These are phyloP conservation scores for Anser brachyrhynchus DNA, from an alignment of 2,113 vertebrate genomes.

Conservation along the genomic window DNA sequence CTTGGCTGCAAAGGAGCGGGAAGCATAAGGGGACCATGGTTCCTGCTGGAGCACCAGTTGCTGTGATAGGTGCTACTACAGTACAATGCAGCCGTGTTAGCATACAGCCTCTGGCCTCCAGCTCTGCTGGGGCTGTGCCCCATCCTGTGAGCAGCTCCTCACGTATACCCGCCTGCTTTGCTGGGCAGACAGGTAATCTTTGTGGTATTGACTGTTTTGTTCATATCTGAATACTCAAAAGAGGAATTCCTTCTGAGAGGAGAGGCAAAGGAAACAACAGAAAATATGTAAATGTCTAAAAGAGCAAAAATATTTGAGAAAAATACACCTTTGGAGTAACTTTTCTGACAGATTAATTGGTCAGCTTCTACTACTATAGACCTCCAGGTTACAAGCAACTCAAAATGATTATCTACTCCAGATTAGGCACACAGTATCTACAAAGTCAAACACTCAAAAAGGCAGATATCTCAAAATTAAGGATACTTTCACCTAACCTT, in stretches of 20 bases:
- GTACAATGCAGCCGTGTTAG: rapidly evolving
- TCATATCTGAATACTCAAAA: not conserved
- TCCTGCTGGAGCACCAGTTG: not conserved
- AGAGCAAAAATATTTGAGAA: not conserved
- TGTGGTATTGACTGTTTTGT: not conserved
- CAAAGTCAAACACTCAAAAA: not conserved
- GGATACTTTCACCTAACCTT: not conserved
- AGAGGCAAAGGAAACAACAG: not conserved
- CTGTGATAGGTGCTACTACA: not conserved
- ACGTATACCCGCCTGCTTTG: not conserved
- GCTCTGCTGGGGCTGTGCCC: not conserved
- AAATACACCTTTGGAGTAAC: not conserved
- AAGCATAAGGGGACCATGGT: not conserved
- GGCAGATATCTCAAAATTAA: not conserved
- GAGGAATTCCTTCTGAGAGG: not conserved
- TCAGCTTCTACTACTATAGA: not conserved
- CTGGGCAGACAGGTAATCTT: not conserved
- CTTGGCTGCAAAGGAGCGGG: not conserved
- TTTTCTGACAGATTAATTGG: not conserved
- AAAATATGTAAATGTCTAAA: not conserved
- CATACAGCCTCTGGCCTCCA: not conserved
- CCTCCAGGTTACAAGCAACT: not conserved
- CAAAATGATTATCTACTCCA: not conserved
- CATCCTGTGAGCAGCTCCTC: not conserved
- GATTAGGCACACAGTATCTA: not conserved